Evolutionary conservation across 2,888 invertebrate species (phyloP).

Genomic region (Serrognathus titanus): DNA sequence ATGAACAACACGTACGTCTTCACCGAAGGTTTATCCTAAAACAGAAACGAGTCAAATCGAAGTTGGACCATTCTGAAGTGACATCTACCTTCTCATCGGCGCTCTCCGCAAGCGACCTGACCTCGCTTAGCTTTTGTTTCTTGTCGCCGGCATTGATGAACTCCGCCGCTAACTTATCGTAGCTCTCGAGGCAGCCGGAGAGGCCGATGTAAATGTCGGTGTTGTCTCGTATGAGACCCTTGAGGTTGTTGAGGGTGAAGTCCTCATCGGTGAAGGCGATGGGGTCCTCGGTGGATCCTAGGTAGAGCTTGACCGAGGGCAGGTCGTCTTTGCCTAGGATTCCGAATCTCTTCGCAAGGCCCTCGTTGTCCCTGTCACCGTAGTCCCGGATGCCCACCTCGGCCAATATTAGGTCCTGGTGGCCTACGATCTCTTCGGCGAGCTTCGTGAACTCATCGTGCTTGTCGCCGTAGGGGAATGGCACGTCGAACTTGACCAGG

Average conservation of each 20-base stretch:
- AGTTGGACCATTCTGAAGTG: not conserved
- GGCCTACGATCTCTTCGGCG: slow-evolving; percentile 66
- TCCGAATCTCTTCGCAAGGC: slow-evolving; percentile 71
- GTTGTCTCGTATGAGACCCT: slow-evolving; percentile 64
- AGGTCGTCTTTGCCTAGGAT: slow-evolving; percentile 72
- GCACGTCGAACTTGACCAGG: slow-evolving; percentile 91
- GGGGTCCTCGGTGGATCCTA: slow-evolving; percentile 56
- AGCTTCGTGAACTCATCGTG: slow-evolving; percentile 85
- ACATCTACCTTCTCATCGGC: slow-evolving; percentile 6
- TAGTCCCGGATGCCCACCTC: slow-evolving; percentile 93
- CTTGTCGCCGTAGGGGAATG: slow-evolving; percentile 92
- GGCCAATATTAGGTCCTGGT: slow-evolving; percentile 73
- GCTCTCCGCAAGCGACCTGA: slow-evolving; percentile 38
- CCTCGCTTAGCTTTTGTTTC: slow-evolving; percentile 50
- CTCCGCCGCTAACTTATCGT: slow-evolving; percentile 74
- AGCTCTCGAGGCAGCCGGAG: slow-evolving; percentile 79
- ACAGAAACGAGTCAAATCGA: slow-evolving; percentile 17
- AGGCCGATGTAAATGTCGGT: slow-evolving; percentile 80
- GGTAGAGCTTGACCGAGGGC: slow-evolving; percentile 77
- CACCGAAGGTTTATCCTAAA: slow-evolving; percentile 59
- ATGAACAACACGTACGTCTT: slow-evolving; percentile 77
- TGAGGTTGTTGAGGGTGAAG: slow-evolving; percentile 64
- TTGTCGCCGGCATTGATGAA: slow-evolving; percentile 61
- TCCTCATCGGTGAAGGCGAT: slow-evolving; percentile 47
- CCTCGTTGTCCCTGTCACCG: slow-evolving; percentile 87